Percentiles rank a stretch among this genome's conserved stretches.
Conservation (phyloP, 2,113 vertebrate species). For the Lasiurus cinereus region DNA sequence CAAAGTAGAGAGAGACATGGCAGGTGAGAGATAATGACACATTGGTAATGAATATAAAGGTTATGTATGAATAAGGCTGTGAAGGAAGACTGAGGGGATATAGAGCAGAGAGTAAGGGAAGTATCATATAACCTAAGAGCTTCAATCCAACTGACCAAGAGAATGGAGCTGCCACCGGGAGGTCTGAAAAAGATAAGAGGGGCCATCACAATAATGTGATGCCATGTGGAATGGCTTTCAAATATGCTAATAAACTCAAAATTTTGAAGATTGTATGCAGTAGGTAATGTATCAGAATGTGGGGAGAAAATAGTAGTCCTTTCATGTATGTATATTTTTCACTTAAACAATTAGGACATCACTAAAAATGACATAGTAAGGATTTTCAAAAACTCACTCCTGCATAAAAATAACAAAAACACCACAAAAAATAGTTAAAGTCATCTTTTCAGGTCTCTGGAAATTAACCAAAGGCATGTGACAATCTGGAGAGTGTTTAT, state of each 20-base stretch:
- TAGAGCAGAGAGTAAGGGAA: neutral
- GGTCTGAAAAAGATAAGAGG: neutral
- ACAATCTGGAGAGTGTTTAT: neutral
- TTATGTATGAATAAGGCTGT: neutral
- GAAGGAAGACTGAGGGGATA: neutral
- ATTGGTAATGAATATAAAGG: neutral
- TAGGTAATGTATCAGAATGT: neutral
- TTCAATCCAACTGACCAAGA: neutral
- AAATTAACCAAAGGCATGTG: slow-evolving; percentile 7
- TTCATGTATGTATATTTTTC: neutral
- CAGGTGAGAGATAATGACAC: neutral
- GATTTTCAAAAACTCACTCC: neutral
- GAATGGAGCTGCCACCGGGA: neutral
- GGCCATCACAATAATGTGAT: neutral
- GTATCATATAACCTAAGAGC: neutral
- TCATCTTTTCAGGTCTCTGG: neutral
- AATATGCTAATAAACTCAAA: neutral
- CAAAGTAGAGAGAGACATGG: neutral
- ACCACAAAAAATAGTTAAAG: neutral
- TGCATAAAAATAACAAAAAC: slow-evolving; percentile 1
- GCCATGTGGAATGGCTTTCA: neutral
- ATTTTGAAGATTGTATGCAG: neutral
- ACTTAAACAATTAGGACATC: neutral
- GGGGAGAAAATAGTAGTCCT: neutral
- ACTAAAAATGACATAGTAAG: neutral